Evolutionary conservation across 2,888 invertebrate genomes (phyloP).

Genomic region (Sylvicola cinctus): DNA sequence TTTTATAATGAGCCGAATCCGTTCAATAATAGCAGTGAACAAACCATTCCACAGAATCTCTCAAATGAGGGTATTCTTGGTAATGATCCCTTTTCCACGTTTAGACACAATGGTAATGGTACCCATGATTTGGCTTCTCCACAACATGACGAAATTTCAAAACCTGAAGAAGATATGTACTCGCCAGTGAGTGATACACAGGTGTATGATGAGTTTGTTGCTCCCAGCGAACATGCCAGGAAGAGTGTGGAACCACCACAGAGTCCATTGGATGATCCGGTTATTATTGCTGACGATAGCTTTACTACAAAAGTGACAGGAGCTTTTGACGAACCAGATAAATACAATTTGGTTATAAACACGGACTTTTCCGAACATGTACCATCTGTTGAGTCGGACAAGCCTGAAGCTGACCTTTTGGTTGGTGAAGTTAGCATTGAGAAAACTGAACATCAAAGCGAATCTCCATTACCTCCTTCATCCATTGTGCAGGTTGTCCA

Average conservation of each 20-base stretch:
- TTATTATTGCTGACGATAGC: not conserved
- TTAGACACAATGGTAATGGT: not conserved
- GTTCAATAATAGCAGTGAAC: not conserved
- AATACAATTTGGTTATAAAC: not conserved
- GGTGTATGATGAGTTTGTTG: not conserved
- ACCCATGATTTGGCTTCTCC: not conserved
- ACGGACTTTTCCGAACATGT: too few relatives aligned
- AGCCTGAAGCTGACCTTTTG: conserved; percentile 3
- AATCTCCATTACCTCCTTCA: not conserved
- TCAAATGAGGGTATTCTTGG: too few relatives aligned
- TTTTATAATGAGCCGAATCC: conserved; percentile 3
- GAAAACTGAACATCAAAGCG: too few relatives aligned
- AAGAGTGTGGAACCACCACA: not conserved
- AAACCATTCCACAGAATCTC: too few relatives aligned
- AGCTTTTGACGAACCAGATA: not conserved
- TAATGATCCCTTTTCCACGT: too few relatives aligned
- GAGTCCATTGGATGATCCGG: not conserved
- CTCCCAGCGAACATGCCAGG: not conserved
- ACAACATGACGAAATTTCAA: conserved; percentile 4
- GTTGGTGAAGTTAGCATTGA: not conserved
- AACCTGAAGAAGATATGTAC: conserved; percentile 5
- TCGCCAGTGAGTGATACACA: conserved; percentile 4
- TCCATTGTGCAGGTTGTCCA: conserved; percentile 4
- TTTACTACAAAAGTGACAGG: not conserved
- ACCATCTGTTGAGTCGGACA: not conserved